Percentiles rank a stretch among this genome's conserved stretches.
Evolutionary conservation across 2,797 vertebrate species (phyloP).

Genomic region (Pagetopsis macropterus): DNA sequence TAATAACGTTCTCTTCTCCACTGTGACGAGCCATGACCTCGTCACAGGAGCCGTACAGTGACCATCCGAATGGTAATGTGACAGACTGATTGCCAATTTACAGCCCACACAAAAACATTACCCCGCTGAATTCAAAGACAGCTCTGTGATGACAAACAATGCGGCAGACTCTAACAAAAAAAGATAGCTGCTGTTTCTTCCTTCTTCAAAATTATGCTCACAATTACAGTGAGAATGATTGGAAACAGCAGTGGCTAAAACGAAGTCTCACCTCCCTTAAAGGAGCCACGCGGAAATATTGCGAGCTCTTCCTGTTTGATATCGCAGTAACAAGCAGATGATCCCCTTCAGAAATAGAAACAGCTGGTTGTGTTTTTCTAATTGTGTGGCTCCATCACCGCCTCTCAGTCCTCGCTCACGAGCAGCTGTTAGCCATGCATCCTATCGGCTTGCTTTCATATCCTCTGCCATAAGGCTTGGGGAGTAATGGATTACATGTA

Average conservation of each 20-base stretch:
- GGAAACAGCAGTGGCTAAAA: slow-evolving; percentile 22
- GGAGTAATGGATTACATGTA: too few species aligned
- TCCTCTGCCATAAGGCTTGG: too few species aligned
- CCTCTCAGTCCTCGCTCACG: slow-evolving; percentile 72
- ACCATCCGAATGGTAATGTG: slow-evolving; percentile 68
- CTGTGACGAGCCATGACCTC: slow-evolving; percentile 49
- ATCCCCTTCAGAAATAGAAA: slow-evolving; percentile 70
- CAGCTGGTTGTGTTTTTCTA: slow-evolving; percentile 78
- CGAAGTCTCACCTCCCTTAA: slow-evolving; percentile 14
- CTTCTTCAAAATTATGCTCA: slow-evolving; percentile 9
- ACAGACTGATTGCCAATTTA: slow-evolving; percentile 70
- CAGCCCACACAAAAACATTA: slow-evolving; percentile 48
- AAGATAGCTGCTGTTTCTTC: background rate
- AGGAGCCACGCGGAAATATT: slow-evolving; percentile 31
- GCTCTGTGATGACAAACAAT: slow-evolving; percentile 43
- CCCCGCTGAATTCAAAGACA: slow-evolving; percentile 52
- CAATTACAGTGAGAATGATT: slow-evolving; percentile 16
- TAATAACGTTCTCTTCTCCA: slow-evolving; percentile 19
- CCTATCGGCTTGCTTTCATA: slow-evolving; percentile 30
- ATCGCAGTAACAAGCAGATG: slow-evolving; percentile 69
- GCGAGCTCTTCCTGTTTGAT: slow-evolving; percentile 58
- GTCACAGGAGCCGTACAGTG: slow-evolving; percentile 22
- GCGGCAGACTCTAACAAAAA: background rate
- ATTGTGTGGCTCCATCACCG: slow-evolving; percentile 61
- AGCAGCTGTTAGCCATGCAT: slow-evolving; percentile 73